Evolutionary conservation across 64 coral and sea anemone species (phyloP), one percentile per base, ranked within the genome.

Genomic region (Porites australiensis): DNA sequence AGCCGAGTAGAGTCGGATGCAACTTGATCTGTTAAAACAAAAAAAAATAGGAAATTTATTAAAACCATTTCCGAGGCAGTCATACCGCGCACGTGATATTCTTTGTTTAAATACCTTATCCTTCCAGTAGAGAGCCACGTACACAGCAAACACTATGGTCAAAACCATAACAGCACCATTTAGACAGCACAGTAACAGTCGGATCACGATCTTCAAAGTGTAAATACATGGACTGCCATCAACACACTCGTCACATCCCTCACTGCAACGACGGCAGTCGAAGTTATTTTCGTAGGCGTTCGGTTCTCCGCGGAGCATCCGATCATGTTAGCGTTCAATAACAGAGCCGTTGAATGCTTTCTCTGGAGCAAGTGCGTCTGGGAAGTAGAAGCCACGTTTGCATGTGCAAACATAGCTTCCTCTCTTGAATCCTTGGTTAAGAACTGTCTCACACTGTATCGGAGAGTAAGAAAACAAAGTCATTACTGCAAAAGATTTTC

Each of bases 381-480:
- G 89, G 63, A 91, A 91, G 15, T 83, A 91, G 46, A 57, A 91
- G 1, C 66, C 94, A 2, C 60, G 61, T 18, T 78, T 88, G 18
- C 96, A 98, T n/a, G 70, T 89, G 75, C 96, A 98, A n/a, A 27
- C 44, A 82, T 98, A 98, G 87, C 94, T 95, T 12, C 94, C 96
- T 13, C 90, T 57, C 58, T 80, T 98, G 62, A 98, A 98, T 8
- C 94, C 91, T 64, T 93, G 68, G 14, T 90, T n/a, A 64, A 49
- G 69, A 74, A 96, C 82, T 13, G 72, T 53, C 9, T 88, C 88
- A 79, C 97, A 98, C 94, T 98, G 75, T 14, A 22, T 51, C 47
- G 54, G 44, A 49, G 75, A 58, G 88, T 9, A 59, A 37, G 27
- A 37, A 37, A 37, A 37, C 27, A 88, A 11, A 78, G n/a, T n/a